Base-by-base conservation (phyloP, 1,140 invertebrate species). In the Triops longicaudatus region DNA sequence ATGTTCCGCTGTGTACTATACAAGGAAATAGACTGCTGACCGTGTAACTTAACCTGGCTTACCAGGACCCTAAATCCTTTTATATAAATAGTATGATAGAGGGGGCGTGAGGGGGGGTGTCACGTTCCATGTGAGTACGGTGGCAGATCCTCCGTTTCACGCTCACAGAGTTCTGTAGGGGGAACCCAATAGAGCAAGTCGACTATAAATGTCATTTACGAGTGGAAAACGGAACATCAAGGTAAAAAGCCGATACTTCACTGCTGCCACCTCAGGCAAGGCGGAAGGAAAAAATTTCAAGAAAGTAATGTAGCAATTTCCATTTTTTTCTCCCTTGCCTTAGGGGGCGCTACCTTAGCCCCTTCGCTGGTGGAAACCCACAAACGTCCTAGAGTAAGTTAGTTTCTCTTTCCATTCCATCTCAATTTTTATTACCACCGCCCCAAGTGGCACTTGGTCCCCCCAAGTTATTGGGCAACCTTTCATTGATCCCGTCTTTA, bases 401-500 rank as follows among this genome's bases (percentile, higher is more conserved):
- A 5, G 11, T n/a, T 22, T n/a, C n/a, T n/a, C n/a, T n/a, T 63
- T 7, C 17, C 50, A 9, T 37, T 63, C 50, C 50, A 63, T 63
- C 50, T 63, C 50, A 63, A 63, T 63, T 63, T 63, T 63, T 63
- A 17, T 63, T 63, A 63, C 10, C 14, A 14, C 10, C 50, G 9
- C 50, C 50, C 50, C 50, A 63, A 63, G 50, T 63, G 50, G 50
- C 50, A 63, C 10, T 63, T 14, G 50, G 50, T 9, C 50, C 22
- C 50, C 50, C n/a, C 14, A 63, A 63, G 17, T 63, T 63, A 63
- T 63, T 63, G 50, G 50, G 17, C 50, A 63, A 63, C 50, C 50
- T 63, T 63, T 63, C 50, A 63, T 63, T 63, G 50, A 63, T 63
- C 50, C 17, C 22, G 43, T 63, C 50, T 63, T 63, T 14, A 63